These are phyloP conservation scores for Saturnia pavonia DNA, from an alignment of 2,888 invertebrate species.

Conservation along the genomic window DNA sequence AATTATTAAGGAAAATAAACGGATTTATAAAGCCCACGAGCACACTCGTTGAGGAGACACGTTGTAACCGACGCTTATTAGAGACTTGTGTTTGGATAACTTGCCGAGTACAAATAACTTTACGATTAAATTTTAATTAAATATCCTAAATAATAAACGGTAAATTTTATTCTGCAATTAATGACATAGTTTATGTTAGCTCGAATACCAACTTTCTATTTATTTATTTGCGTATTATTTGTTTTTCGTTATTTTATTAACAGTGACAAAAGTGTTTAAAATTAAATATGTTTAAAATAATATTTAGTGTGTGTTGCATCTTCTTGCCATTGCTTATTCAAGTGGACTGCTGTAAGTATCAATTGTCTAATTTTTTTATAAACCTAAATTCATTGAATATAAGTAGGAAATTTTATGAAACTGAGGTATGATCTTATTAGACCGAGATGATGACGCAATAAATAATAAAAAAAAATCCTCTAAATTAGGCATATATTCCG, in stretches of 20 bases:
- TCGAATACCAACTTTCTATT: background rate
- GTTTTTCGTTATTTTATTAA: background rate
- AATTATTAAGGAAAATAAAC: constrained; percentile 15
- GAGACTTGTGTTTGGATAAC: background rate
- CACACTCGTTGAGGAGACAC: constrained; percentile 45
- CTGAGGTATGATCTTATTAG: too few species aligned
- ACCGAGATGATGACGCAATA: too few species aligned
- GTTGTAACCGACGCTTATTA: constrained; percentile 26
- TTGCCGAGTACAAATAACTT: background rate
- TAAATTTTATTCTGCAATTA: background rate
- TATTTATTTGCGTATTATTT: background rate
- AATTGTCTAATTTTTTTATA: background rate
- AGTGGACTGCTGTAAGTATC: constrained; percentile 16
- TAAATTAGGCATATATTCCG: too few species aligned
- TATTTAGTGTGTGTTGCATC: background rate
- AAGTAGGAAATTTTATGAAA: background rate
- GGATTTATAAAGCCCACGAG: constrained; percentile 22
- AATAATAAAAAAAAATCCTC: too few species aligned
- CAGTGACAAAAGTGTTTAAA: constrained; percentile 9
- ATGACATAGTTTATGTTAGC: background rate
- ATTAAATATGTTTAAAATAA: constrained; percentile 10
- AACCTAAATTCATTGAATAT: background rate
- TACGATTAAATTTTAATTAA: background rate
- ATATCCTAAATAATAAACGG: background rate
- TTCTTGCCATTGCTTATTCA: background rate